Percentiles rank a stretch among this genome's conserved stretches.
Conservation (phyloP, 2,888 invertebrate genomes). For the Drosophila anceps region DNA sequence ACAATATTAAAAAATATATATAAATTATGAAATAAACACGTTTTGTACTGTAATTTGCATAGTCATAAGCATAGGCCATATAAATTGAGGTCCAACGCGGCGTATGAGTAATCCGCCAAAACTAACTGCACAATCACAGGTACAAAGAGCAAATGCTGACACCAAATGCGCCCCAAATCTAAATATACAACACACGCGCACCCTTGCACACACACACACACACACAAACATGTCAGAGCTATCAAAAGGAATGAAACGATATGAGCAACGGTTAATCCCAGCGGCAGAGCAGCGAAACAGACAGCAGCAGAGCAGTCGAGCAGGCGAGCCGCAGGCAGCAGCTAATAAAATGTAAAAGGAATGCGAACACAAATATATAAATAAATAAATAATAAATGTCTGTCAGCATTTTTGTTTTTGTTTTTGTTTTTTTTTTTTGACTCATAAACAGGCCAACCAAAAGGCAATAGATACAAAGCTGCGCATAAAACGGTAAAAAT, state of each 20-base stretch:
- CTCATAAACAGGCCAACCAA: slow-evolving; percentile 51
- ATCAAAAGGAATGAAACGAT: slow-evolving; percentile 22
- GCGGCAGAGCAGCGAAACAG: slow-evolving; percentile 5
- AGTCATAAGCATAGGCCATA: not conserved
- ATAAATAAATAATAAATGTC: slow-evolving; percentile 56
- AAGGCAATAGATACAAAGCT: slow-evolving; percentile 31
- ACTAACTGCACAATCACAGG: slow-evolving; percentile 3
- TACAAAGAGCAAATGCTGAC: slow-evolving; percentile 8
- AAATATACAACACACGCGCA: slow-evolving; percentile 1
- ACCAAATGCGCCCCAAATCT: slow-evolving; percentile 12
- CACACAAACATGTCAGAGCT: not conserved
- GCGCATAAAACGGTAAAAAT: slow-evolving; percentile 19
- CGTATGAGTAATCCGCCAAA: slow-evolving; percentile 43
- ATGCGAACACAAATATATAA: slow-evolving; percentile 38
- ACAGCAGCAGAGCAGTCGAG: slow-evolving; percentile 8
- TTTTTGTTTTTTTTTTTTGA: slow-evolving; percentile 30
- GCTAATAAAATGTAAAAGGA: slow-evolving; percentile 54
- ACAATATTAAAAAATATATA: not conserved
- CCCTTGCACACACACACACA: not conserved
- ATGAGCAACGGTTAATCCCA: slow-evolving; percentile 63
- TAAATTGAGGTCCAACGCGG: slow-evolving; percentile 16
- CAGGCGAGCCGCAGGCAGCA: slow-evolving; percentile 6
- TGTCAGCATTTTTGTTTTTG: no score
- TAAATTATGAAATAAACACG: not conserved
- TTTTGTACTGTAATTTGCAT: not conserved